Conservation (phyloP, 2,113 vertebrate species). For the Cricetomys ansorgei region DNA sequence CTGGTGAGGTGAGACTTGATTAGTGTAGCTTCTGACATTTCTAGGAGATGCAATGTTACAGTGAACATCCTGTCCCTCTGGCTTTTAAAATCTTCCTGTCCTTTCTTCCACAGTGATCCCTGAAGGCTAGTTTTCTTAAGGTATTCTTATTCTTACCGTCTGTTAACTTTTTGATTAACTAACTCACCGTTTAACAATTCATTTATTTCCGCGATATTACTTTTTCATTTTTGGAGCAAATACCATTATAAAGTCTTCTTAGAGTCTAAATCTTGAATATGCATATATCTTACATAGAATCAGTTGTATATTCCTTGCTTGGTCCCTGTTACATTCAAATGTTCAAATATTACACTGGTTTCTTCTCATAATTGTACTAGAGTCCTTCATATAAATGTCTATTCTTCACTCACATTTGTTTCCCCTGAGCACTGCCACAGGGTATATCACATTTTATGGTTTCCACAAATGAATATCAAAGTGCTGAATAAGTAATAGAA, state of each 20-base stretch:
- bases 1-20: neutral
- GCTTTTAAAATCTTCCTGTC: neutral
- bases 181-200: neutral
- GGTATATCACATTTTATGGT: neutral
- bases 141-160: neutral
- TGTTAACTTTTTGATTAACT: conserved; percentile 20
- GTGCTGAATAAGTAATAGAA: conserved; percentile 7
- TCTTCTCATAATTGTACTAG: neutral
- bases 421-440: neutral
- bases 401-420: neutral
- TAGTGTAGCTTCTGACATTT: neutral
- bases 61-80: neutral
- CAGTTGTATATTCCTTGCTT: neutral
- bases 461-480: conserved; percentile 5
- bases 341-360: neutral
- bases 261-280: neutral
- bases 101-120: neutral
- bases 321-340: neutral
- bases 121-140: neutral
- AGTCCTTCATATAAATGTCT: neutral
- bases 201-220: neutral
- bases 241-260: conserved; percentile 8
- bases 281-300: neutral
- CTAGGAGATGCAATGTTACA: neutral
- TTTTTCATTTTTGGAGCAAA: neutral